These are phyloP conservation scores for Drosophila melanica DNA, from an alignment of 1,140 invertebrate species.

Conservation along the genomic window DNA sequence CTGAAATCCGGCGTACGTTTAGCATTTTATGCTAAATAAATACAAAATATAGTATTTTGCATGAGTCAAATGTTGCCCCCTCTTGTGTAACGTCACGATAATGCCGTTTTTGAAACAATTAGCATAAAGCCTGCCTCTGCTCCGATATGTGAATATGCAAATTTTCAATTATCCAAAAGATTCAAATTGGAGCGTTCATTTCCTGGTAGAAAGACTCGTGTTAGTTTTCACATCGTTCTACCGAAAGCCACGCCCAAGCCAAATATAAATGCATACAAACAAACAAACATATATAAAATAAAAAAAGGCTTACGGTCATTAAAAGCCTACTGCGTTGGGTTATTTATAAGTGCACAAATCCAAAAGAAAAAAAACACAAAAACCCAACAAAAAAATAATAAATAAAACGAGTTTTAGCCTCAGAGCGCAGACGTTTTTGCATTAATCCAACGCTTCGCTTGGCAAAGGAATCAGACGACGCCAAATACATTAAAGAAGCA, in stretches of 20 bases:
- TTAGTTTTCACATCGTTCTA: neutral
- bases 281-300: neutral
- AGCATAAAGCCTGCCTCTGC: slow-evolving; percentile 25
- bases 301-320: neutral
- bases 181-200: slow-evolving; percentile 16
- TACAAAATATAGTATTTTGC: neutral
- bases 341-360: slow-evolving; percentile 22
- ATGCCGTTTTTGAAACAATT: slow-evolving; percentile 14
- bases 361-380: neutral
- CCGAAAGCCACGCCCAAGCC: neutral
- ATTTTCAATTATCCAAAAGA: slow-evolving; percentile 15
- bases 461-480: slow-evolving; percentile 40
- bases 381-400: too few species aligned
- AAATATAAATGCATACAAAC: neutral
- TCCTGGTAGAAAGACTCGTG: slow-evolving; percentile 1
- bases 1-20: too few species aligned
- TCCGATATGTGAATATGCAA: slow-evolving; percentile 16
- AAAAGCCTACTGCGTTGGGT: slow-evolving; percentile 2
- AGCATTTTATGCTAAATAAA: too few species aligned
- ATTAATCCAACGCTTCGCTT: slow-evolving; percentile 18
- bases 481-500: slow-evolving; percentile 52
- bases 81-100: neutral
- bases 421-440: slow-evolving; percentile 21
- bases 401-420: slow-evolving; percentile 27
- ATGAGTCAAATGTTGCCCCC: slow-evolving; percentile 33